phyloP scores from a whole-genome alignment of 2,888 invertebrate genomes.

The Tipula confusa region DNA sequence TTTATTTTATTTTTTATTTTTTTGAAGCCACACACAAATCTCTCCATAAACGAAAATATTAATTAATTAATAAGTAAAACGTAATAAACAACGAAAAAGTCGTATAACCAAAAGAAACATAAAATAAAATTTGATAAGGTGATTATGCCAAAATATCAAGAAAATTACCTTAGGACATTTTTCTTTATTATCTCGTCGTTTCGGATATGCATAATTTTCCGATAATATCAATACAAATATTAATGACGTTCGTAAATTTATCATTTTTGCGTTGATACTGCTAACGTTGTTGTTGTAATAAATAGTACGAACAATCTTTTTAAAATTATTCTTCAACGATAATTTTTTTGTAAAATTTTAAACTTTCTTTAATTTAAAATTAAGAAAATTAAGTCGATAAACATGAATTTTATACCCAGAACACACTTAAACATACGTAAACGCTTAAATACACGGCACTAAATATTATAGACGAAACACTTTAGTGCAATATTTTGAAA shows the following conservation, averaged over 20 bases:
- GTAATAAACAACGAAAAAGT: background rate
- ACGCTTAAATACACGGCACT: background rate
- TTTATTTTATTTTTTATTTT: background rate
- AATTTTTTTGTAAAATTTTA: background rate
- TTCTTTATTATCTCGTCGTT: constrained; percentile 35
- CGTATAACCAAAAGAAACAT: background rate
- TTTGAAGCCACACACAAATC: background rate
- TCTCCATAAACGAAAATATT: background rate
- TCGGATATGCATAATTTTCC: constrained; percentile 9
- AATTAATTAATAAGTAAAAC: background rate
- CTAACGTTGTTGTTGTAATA: background rate
- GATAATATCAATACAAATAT: constrained; percentile 21
- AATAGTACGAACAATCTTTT: background rate
- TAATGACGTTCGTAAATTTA: background rate
- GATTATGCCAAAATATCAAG: background rate
- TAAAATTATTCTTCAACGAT: background rate
- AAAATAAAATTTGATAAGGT: background rate
- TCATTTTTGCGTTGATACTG: no score
- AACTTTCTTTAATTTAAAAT: background rate
- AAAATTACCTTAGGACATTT: constrained; percentile 37
- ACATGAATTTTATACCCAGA: background rate
- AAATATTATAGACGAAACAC: background rate
- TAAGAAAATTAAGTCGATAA: background rate
- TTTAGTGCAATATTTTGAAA: background rate
- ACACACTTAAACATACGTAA: background rate